Base-by-base conservation (phyloP, 2,113 vertebrate species). In the Oncorhynchus gorbuscha region DNA sequence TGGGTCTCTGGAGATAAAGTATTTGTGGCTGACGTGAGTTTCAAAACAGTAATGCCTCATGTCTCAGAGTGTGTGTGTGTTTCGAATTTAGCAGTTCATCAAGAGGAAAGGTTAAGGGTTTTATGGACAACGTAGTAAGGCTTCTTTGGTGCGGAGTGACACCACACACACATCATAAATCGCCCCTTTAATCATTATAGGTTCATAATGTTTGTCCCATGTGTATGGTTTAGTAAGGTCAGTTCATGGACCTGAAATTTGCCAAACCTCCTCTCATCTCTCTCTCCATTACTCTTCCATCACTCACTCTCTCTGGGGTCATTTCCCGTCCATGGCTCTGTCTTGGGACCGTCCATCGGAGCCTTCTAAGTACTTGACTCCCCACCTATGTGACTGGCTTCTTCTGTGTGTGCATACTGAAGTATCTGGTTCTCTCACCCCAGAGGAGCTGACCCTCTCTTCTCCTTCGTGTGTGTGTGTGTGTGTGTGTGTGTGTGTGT, bases 1-100 rank as follows among this genome's bases (percentile, higher is more conserved):
- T 18, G 16, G 16, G 55, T 20, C 55, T 58, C 55, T 20, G 55
- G 55, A 18, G 55, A 20, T 14, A 4, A 6, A 58, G 4, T 20
- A 58, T 58, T 14, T 58, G 18, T 20, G 18, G 18, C 55, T 20
- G 76, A 67, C 74, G 84, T 83, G 84, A 75, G 83, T 90, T 89
- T 90, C 86, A 86, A 87, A 89, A 88, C 86, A 84, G 75, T 76
- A 71, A 8, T 68, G 12, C n/a, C 39, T 45, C 1, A 2, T 45
- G 39, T 45, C 39, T 45, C 69, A 76, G 49, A 11, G 71, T 58
- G 49, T 51, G 71, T 51, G 71, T 73, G 62, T 64, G 9, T 3
- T 45, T 58, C 0, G 13, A 58, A 58, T 58, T 16, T 58, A 16
- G 13, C 18, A 58, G 20, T 58, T 58, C 20, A 2, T 14, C 55